A percentile compares a stretch with the other conserved stretches of the same genome.
These are phyloP conservation scores for Phoenicopterus ruber DNA, from an alignment of 2,113 vertebrate genomes.

Conservation along the genomic window DNA sequence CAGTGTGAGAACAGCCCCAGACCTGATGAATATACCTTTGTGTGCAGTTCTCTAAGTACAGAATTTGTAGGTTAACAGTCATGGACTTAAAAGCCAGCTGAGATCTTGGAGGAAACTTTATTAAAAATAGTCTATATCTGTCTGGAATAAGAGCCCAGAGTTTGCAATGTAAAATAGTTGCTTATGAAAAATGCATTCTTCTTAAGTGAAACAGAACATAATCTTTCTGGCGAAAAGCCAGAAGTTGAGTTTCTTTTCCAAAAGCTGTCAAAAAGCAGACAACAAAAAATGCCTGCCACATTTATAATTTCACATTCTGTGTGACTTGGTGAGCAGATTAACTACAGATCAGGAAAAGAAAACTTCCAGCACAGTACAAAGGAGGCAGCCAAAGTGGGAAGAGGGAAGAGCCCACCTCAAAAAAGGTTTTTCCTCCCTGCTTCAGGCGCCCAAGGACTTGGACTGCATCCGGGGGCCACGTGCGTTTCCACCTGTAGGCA, in stretches of 20 bases:
- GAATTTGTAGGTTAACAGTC: neutral
- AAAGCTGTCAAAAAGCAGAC: constrained; percentile 6
- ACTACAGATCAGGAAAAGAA: neutral
- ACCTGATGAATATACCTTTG: constrained; percentile 19
- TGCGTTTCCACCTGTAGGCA: neutral
- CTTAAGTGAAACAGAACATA: neutral
- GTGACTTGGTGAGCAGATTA: neutral
- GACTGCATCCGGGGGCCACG: rapidly evolving
- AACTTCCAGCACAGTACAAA: neutral
- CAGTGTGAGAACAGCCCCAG: neutral
- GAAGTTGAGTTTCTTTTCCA: constrained; percentile 7
- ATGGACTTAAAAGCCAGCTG: neutral
- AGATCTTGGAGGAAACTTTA: neutral
- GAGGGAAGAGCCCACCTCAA: neutral
- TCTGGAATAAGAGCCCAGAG: neutral
- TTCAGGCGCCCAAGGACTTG: neutral
- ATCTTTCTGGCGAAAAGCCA: neutral
- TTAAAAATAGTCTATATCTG: constrained; percentile 33
- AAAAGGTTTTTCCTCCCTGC: neutral
- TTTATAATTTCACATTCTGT: neutral
- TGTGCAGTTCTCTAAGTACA: neutral
- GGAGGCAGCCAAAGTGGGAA: neutral
- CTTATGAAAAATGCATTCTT: constrained; percentile 42
- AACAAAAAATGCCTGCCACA: constrained; percentile 8
- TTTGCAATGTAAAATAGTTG: constrained; percentile 50